Evolutionary conservation across 2,888 invertebrate species (phyloP).

Genomic region (Plebejus argus): DNA sequence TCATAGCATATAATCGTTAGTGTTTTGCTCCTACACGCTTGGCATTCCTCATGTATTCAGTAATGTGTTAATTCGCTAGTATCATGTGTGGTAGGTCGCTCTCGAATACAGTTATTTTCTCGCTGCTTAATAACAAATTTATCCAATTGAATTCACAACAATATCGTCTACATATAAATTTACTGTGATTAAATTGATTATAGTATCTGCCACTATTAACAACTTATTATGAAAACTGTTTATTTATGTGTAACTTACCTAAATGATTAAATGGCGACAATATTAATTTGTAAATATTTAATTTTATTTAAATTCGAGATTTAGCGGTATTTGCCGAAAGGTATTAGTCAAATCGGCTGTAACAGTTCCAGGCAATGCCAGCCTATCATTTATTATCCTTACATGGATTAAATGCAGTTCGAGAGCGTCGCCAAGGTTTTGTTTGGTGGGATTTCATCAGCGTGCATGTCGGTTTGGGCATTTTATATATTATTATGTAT

Average conservation of each 20-base stretch:
- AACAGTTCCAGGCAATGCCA: background rate
- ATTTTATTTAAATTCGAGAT: background rate
- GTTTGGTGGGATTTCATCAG: slow-evolving; percentile 1
- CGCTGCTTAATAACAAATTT: background rate
- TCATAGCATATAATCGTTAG: background rate
- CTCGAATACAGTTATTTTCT: background rate
- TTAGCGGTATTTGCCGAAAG: background rate
- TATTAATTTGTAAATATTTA: background rate
- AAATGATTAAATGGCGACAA: background rate
- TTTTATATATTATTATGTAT: background rate
- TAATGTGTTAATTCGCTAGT: slow-evolving; percentile 22
- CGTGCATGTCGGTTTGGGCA: slow-evolving; percentile 28
- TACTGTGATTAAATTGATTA: background rate
- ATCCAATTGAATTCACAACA: background rate
- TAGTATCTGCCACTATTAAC: too few species aligned
- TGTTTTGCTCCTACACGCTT: slow-evolving; percentile 23
- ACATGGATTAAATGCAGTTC: background rate
- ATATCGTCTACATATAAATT: background rate
- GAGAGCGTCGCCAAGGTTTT: slow-evolving; percentile 18
- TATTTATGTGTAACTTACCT: too few species aligned
- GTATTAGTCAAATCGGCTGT: background rate
- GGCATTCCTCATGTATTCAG: background rate
- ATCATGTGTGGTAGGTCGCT: slow-evolving; percentile 21
- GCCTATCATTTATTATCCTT: background rate
- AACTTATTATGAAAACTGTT: background rate